Conservation (phyloP, 2,113 vertebrate species). For the Trichomycterus rosablanca region DNA sequence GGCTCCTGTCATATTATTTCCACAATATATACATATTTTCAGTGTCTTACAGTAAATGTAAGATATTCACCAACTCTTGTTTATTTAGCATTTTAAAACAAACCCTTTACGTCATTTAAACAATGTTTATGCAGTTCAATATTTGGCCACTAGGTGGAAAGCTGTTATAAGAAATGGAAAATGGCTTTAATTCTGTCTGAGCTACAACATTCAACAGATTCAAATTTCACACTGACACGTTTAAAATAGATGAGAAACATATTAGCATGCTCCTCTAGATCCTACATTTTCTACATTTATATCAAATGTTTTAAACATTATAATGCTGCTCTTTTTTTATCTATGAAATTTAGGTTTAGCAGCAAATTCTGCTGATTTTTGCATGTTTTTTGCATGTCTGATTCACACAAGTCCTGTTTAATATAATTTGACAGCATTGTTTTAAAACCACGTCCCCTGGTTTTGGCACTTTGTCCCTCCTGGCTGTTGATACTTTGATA, state of each 20-base stretch:
- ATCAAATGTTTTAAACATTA: background rate
- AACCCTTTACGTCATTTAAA: no score
- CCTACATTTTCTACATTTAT: background rate
- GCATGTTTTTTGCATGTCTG: no score
- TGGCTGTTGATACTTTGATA: conserved; percentile 19
- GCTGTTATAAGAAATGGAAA: conserved; percentile 15
- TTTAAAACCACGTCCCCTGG: background rate
- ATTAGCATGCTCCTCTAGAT: background rate
- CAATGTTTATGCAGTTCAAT: conserved; percentile 2
- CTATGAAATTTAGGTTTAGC: no score
- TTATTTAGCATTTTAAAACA: no score
- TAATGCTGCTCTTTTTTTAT: no score
- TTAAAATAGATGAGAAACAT: conserved; percentile 9
- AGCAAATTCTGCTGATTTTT: no score
- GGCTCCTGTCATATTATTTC: no score
- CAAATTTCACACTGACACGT: conserved; percentile 12
- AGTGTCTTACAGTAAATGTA: no score
- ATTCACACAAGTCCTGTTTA: no score
- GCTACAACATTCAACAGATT: conserved; percentile 9
- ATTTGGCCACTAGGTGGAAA: conserved; percentile 29
- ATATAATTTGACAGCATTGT: no score
- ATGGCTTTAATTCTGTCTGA: background rate
- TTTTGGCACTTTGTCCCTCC: conserved; percentile 5
- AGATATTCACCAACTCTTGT: no score
- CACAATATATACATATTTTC: no score